Evolutionary conservation across 2,113 vertebrate species (phyloP).

Genomic region (cattle (Bos taurus)): DNA sequence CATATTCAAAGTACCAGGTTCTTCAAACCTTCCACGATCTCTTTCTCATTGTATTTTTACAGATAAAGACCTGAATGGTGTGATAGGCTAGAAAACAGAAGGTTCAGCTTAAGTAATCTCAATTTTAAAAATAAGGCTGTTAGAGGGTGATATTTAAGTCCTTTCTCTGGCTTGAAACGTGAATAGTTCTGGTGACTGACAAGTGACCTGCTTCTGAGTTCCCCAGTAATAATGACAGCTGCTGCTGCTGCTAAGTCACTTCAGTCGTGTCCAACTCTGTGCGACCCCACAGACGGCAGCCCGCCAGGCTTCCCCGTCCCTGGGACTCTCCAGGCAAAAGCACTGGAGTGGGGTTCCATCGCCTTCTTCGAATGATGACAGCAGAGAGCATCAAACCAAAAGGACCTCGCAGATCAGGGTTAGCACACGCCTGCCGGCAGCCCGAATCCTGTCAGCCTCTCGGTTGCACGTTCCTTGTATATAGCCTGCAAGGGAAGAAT

Average conservation of each 20-base stretch:
- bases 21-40: background rate
- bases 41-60: background rate
- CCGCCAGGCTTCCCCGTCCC: background rate
- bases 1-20: background rate
- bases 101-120: background rate
- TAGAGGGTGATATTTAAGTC: background rate
- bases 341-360: background rate
- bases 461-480: fast-evolving
- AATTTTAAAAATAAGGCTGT: background rate
- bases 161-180: background rate
- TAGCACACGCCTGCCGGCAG: background rate
- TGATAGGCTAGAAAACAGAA: background rate
- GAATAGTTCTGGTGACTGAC: background rate
- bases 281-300: background rate
- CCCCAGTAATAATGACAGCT: background rate
- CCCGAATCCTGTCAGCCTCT: background rate
- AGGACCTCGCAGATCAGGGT: too few relatives aligned
- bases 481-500: background rate
- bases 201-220: background rate
- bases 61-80: background rate
- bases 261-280: background rate
- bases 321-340: background rate
- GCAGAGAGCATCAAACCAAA: background rate
- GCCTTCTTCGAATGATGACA: background rate
- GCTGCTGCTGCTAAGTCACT: background rate